A percentile compares a stretch with the other conserved stretches of the same genome.
Conservation (phyloP, 2,888 invertebrate species). For the Idaea biselata region DNA sequence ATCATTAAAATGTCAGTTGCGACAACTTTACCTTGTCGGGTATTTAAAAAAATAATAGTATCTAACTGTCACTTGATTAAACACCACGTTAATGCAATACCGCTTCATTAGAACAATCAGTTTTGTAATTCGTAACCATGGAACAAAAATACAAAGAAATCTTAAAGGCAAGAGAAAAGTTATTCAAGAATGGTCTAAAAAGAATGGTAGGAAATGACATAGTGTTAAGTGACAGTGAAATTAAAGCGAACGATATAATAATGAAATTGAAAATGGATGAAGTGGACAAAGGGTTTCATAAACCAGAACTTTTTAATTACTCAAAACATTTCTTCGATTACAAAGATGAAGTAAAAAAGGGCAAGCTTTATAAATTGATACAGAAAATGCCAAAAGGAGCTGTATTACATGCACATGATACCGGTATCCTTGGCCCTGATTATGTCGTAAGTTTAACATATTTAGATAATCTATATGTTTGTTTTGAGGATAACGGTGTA, state of each 20-base stretch:
- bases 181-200: slow-evolving; percentile 72
- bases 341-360: slow-evolving; percentile 79
- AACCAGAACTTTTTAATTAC: slow-evolving; percentile 79
- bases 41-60: not conserved
- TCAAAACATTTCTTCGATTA: slow-evolving; percentile 85
- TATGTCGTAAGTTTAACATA: slow-evolving; percentile 83
- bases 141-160: slow-evolving; percentile 30
- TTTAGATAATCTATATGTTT: slow-evolving; percentile 80
- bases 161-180: slow-evolving; percentile 52
- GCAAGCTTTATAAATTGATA: slow-evolving; percentile 83
- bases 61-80: slow-evolving; percentile 11
- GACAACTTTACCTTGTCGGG: not conserved
- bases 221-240: slow-evolving; percentile 72
- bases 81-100: slow-evolving; percentile 38
- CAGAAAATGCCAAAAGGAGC: slow-evolving; percentile 88
- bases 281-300: slow-evolving; percentile 64
- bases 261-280: slow-evolving; percentile 80
- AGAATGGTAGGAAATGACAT: slow-evolving; percentile 78
- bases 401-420: slow-evolving; percentile 85
- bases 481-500: slow-evolving; percentile 50
- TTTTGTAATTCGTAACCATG: slow-evolving; percentile 21
- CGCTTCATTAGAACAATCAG: slow-evolving; percentile 27
- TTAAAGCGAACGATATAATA: slow-evolving; percentile 77
- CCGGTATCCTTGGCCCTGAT: slow-evolving; percentile 81
- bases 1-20: not conserved